Conservation (phyloP, 2,113 vertebrate genomes). For the Larimichthys polyactis region DNA sequence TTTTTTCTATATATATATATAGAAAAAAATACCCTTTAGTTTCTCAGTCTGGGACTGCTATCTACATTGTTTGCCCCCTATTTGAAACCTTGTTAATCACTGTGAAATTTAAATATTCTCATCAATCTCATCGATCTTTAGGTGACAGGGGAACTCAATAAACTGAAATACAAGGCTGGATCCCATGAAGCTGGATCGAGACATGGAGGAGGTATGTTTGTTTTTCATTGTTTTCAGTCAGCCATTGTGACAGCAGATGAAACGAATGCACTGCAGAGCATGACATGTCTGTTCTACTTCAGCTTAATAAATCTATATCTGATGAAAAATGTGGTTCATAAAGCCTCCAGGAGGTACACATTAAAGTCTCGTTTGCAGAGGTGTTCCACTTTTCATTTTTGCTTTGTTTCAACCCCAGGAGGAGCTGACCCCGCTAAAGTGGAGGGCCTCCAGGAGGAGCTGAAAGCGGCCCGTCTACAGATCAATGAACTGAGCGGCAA, state of each 20-base stretch:
- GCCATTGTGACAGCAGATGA: background rate
- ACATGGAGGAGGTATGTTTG: constrained; percentile 76
- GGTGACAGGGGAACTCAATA: constrained; percentile 94
- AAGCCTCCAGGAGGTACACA: constrained; percentile 8
- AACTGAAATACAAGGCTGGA: constrained; percentile 95
- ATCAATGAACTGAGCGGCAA: constrained; percentile 98
- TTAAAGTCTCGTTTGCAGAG: constrained; percentile 42
- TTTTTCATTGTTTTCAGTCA: background rate
- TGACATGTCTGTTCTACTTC: background rate
- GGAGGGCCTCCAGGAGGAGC: constrained; percentile 95
- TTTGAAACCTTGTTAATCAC: background rate
- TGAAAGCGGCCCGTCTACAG: constrained; percentile 95
- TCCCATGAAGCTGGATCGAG: constrained; percentile 85
- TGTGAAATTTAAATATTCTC: background rate
- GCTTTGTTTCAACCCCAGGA: constrained; percentile 54
- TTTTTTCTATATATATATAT: no score
- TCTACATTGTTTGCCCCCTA: background rate
- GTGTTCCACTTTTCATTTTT: constrained; percentile 52
- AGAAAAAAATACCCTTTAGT: background rate
- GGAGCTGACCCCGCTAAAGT: constrained; percentile 87
- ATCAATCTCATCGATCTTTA: constrained; percentile 29
- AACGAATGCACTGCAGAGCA: background rate
- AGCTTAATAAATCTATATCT: constrained; percentile 5
- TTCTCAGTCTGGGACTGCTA: background rate
- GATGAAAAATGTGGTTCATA: constrained; percentile 18